These are phyloP conservation scores for Tetropium fuscum DNA, from an alignment of 2,888 invertebrate genomes.

Conservation along the genomic window DNA sequence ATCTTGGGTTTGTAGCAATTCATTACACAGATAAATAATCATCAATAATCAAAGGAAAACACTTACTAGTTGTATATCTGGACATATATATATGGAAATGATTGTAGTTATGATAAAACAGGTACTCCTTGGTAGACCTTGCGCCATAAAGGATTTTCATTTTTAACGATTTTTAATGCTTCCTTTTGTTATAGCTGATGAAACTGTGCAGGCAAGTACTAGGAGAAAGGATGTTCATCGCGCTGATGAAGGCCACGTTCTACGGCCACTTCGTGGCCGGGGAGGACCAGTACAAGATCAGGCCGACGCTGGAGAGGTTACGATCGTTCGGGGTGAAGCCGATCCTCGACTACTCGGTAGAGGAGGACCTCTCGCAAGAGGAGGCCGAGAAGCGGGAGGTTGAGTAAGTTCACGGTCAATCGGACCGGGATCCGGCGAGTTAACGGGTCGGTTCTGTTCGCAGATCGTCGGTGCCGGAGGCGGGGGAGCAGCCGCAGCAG, in stretches of 20 bases:
- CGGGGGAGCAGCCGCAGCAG: slow-evolving; percentile 73
- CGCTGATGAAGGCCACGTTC: slow-evolving; percentile 93
- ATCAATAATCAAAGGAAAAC: no score
- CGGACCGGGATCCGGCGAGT: not conserved
- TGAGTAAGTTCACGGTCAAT: slow-evolving; percentile 74
- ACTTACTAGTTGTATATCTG: no score
- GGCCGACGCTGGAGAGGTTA: slow-evolving; percentile 85
- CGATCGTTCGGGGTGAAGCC: slow-evolving; percentile 98
- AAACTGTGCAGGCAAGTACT: slow-evolving; percentile 79
- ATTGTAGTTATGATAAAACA: no score
- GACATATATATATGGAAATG: no score
- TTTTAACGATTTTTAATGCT: no score
- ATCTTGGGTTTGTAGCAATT: no score
- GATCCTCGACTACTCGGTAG: slow-evolving; percentile 98
- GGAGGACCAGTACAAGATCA: slow-evolving; percentile 88
- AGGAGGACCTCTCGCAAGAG: slow-evolving; percentile 93
- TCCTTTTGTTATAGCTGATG: slow-evolving; percentile 77
- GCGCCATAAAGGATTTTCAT: no score
- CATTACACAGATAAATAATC: no score
- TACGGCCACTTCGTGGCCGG: slow-evolving; percentile 99
- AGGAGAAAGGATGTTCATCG: slow-evolving; percentile 85
- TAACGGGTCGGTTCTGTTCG: not conserved
- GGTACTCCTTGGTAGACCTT: no score
- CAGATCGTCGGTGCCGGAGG: slow-evolving; percentile 76
- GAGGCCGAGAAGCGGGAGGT: slow-evolving; percentile 96